These are phyloP conservation scores for Nemotelus pantherinus DNA, from an alignment of 2,888 invertebrate genomes.

Conservation along the genomic window DNA sequence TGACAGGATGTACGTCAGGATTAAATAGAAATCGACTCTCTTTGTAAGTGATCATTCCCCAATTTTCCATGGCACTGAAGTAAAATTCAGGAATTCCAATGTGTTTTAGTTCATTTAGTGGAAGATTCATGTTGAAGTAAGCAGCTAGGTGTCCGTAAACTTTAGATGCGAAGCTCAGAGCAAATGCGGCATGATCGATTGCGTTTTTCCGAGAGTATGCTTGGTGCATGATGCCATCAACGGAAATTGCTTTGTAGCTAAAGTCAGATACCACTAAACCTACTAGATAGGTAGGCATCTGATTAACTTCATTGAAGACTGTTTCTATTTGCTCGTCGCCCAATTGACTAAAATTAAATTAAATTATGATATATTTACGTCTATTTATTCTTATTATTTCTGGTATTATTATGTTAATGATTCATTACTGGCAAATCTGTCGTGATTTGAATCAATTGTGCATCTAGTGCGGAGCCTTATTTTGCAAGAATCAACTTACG, in stretches of 20 bases:
- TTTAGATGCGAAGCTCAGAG: constrained; percentile 59
- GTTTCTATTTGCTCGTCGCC: constrained; percentile 35
- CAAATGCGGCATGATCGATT: constrained; percentile 70
- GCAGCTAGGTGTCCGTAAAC: constrained; percentile 31
- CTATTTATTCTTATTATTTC: not conserved
- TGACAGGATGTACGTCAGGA: constrained; percentile 15
- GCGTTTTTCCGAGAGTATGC: constrained; percentile 39
- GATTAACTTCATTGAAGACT: constrained; percentile 62
- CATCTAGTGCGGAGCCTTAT: not conserved
- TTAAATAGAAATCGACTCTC: constrained; percentile 55
- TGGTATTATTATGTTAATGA: not conserved
- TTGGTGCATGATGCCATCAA: constrained; percentile 13
- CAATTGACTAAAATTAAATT: constrained; percentile 1
- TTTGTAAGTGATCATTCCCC: constrained; percentile 75
- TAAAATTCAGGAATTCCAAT: constrained; percentile 75
- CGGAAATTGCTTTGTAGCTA: constrained; percentile 27
- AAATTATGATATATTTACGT: not conserved
- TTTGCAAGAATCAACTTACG: constrained; percentile 12
- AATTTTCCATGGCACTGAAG: constrained; percentile 81
- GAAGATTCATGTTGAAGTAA: constrained; percentile 47
- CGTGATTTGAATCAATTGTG: not conserved
- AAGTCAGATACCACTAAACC: constrained; percentile 75
- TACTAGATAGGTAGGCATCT: constrained; percentile 79
- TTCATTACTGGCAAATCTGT: not conserved
- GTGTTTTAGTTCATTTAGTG: constrained; percentile 56